Evolutionary conservation across 2,888 invertebrate species (phyloP), one percentile per base, ranked within the genome.

Genomic region (Pecten maximus): DNA sequence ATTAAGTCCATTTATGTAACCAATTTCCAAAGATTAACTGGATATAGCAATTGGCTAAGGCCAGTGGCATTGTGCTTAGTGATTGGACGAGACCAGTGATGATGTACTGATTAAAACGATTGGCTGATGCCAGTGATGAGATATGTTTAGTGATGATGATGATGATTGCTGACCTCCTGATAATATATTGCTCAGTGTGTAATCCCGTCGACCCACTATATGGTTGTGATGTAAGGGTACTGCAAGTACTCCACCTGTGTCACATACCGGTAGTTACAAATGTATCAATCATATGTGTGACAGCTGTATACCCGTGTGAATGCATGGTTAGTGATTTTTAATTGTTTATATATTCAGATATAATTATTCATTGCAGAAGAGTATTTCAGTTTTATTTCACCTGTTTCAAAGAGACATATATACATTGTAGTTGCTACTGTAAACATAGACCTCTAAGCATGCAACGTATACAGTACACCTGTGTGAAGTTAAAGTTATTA

Each of bases 181-280:
- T 35, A 74, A 74, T 54, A 54, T 28, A 35, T 74, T 74, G 74
- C 74, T 74, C 74, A 74, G 74, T 74, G 74, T 74, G 74, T 74
- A 1, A 74, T 74, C 35, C 35, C 15, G 74, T 74, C 35, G 35
- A 74, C 74, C 74, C 74, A 74, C 8, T 35, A n/a, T n/a, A 74
- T 74, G 74, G 74, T 74, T 74, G 74, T 74, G 74, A 74, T 74
- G 15, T 54, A 74, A 54, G 74, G 74, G 74, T 54, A 54, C 23
- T 28, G 10, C 74, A 19, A 54, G 23, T 23, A 28, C 74, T 10
- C 35, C 35, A 74, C n/a, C 6, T 10, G 28, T 74, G 74, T 74
- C 74, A 74, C 74, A 74, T 44, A 23, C 74, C 74, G 1, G 74
- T 74, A 74, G 74, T 35, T 74, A 74, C 15, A 74, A 35, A 35